A percentile compares a stretch with the other conserved stretches of the same genome.
These are phyloP conservation scores for Trachymyrmex septentrionalis DNA, from an alignment of 1,140 invertebrate genomes.

Conservation along the genomic window DNA sequence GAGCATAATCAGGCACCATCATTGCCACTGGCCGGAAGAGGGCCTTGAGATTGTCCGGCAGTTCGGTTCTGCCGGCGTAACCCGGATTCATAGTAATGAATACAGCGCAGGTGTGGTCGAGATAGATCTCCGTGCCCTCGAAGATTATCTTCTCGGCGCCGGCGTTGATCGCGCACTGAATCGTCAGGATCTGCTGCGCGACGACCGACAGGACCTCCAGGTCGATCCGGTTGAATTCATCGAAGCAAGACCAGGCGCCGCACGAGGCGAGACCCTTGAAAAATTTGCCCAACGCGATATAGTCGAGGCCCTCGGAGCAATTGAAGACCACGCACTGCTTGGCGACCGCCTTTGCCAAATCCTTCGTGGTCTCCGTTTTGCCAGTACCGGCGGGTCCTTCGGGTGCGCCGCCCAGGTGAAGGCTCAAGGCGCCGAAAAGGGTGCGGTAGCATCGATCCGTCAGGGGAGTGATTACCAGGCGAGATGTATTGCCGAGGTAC, in stretches of 20 bases:
- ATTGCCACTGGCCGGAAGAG: slow-evolving; percentile 98
- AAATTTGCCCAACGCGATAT: slow-evolving; percentile 97
- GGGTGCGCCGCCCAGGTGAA: slow-evolving; percentile 95
- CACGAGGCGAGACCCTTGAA: slow-evolving; percentile 98
- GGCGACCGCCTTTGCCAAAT: slow-evolving; percentile 98
- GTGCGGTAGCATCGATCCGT: slow-evolving; percentile 98
- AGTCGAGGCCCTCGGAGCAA: slow-evolving; percentile 97
- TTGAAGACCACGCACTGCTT: slow-evolving; percentile 99
- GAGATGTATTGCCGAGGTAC: slow-evolving; percentile 96
- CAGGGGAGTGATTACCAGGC: slow-evolving; percentile 96
- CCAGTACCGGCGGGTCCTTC: slow-evolving; percentile 98
- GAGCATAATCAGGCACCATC: slow-evolving; percentile 98
- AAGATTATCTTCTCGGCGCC: slow-evolving; percentile 93
- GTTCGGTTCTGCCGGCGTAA: slow-evolving; percentile 95
- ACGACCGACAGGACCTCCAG: slow-evolving; percentile 96
- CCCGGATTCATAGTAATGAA: slow-evolving; percentile 99
- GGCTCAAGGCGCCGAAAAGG: slow-evolving; percentile 95
- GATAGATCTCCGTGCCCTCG: slow-evolving; percentile 95
- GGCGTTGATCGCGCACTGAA: slow-evolving; percentile 93
- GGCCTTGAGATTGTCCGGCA: slow-evolving; percentile 97
- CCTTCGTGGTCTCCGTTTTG: slow-evolving; percentile 98
- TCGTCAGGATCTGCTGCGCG: slow-evolving; percentile 95
- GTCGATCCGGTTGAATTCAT: slow-evolving; percentile 97
- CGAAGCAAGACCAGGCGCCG: slow-evolving; percentile 99
- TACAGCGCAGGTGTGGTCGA: slow-evolving; percentile 96